phyloP scores from a whole-genome alignment of 2,888 invertebrate genomes.

The Smittia sp. region DNA sequence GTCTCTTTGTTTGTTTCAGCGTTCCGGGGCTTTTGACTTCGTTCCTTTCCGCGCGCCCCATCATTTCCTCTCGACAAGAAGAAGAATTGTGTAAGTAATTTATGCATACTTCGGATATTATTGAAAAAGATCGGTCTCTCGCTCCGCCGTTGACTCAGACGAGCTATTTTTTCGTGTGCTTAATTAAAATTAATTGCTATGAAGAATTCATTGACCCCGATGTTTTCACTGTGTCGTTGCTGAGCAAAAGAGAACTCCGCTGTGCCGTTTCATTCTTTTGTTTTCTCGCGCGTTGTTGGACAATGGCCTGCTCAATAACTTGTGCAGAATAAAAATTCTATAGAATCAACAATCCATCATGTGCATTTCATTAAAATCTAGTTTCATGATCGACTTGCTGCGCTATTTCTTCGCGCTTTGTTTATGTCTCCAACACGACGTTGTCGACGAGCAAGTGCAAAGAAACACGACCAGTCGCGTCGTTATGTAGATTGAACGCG shows the following conservation, averaged over 20 bases:
- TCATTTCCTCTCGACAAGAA: slow-evolving; percentile 14
- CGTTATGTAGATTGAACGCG: background rate
- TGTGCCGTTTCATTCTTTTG: slow-evolving; percentile 22
- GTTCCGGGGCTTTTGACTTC: slow-evolving; percentile 24
- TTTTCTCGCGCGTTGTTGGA: background rate
- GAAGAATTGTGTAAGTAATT: slow-evolving; percentile 18
- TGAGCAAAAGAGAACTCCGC: background rate
- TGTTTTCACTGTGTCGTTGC: background rate
- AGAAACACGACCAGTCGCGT: background rate
- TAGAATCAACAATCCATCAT: slow-evolving; percentile 19
- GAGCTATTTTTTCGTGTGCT: slow-evolving; percentile 16
- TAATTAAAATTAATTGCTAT: slow-evolving; percentile 41
- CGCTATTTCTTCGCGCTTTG: background rate
- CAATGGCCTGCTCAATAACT: background rate
- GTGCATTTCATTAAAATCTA: slow-evolving; percentile 36
- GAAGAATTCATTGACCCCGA: slow-evolving; percentile 41
- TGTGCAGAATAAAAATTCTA: background rate
- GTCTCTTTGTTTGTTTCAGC: slow-evolving; percentile 30
- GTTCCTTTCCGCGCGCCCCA: slow-evolving; percentile 8
- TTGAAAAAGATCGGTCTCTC: slow-evolving; percentile 21
- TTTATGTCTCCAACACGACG: background rate
- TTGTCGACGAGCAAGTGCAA: slow-evolving; percentile 18
- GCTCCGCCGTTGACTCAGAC: slow-evolving; percentile 13
- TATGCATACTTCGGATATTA: slow-evolving; percentile 32
- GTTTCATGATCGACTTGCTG: slow-evolving; percentile 25